A percentile compares a stretch with the other conserved stretches of the same genome.
phyloP scores from a whole-genome alignment of 2,113 vertebrate species.

The Chiloscyllium plagiosum region DNA sequence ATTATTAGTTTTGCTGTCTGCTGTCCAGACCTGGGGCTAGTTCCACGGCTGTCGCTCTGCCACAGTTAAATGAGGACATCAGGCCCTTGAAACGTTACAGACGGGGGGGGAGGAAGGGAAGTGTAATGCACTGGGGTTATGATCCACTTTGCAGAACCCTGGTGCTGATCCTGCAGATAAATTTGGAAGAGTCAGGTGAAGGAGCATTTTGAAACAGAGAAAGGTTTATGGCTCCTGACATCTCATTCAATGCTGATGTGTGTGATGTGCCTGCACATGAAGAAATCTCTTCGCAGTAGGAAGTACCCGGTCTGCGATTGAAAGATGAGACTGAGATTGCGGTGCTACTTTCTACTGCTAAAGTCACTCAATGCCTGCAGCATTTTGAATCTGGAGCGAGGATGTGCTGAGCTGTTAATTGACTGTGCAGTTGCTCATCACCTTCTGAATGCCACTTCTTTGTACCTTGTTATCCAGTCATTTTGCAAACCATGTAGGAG shows the following conservation, averaged over 20 bases:
- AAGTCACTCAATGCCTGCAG: conserved; percentile 10
- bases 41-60: not conserved
- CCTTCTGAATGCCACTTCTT: not conserved
- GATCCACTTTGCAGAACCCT: not conserved
- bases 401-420: not conserved
- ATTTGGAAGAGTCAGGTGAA: not conserved
- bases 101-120: not conserved
- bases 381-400: not conserved
- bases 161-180: not conserved
- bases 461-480: not conserved
- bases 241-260: not conserved
- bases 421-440: not conserved
- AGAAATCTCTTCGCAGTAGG: not conserved
- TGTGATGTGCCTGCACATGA: not conserved
- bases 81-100: not conserved
- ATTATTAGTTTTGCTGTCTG: not conserved
- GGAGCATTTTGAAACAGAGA: not conserved
- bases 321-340: not conserved
- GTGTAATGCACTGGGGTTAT: not conserved
- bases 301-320: not conserved
- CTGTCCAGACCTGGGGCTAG: not conserved
- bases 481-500: not conserved
- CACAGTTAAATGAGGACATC: not conserved
- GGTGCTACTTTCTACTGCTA: not conserved
- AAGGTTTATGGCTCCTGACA: too few species aligned